Evolutionary conservation across 2,797 vertebrate genomes (phyloP).

Genomic region (Premnoplex brunnescens): DNA sequence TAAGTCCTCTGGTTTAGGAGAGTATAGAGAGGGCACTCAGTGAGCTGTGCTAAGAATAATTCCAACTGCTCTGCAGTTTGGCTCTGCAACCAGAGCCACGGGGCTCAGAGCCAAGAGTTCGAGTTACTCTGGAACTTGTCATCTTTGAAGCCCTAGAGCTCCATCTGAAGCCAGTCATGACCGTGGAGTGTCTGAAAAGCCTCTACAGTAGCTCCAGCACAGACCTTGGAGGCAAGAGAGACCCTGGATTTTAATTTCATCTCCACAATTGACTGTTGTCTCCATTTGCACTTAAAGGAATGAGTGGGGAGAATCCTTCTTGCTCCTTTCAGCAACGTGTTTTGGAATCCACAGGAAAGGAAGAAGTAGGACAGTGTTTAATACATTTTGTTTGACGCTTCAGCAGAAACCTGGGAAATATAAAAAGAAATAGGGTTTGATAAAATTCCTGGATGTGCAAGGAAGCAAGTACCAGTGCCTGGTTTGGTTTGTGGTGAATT

Average conservation of each 20-base stretch:
- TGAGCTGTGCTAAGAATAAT: constrained; percentile 62
- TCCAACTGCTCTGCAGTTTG: constrained; percentile 58
- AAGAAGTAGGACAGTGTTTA: neutral
- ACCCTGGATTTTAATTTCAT: neutral
- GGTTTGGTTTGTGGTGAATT: neutral
- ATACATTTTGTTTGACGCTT: neutral
- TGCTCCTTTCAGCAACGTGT: neutral
- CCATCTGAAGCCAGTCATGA: constrained; percentile 53
- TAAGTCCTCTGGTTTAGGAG: constrained; percentile 37
- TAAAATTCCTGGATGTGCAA: neutral
- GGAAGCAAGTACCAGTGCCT: neutral
- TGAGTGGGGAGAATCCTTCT: neutral
- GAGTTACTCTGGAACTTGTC: constrained; percentile 41
- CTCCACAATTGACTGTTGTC: neutral
- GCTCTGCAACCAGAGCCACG: constrained; percentile 43
- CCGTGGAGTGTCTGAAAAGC: neutral
- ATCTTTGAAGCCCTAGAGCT: constrained; percentile 59
- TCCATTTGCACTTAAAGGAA: neutral
- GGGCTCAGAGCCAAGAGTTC: constrained; percentile 43
- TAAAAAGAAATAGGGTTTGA: neutral
- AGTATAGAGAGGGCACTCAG: constrained; percentile 40
- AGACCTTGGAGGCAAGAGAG: neutral
- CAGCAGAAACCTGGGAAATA: neutral
- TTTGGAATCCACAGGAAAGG: neutral
- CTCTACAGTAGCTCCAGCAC: neutral